Conservation (phyloP, 2,113 vertebrate species). For the Gasterosteus aculeatus region DNA sequence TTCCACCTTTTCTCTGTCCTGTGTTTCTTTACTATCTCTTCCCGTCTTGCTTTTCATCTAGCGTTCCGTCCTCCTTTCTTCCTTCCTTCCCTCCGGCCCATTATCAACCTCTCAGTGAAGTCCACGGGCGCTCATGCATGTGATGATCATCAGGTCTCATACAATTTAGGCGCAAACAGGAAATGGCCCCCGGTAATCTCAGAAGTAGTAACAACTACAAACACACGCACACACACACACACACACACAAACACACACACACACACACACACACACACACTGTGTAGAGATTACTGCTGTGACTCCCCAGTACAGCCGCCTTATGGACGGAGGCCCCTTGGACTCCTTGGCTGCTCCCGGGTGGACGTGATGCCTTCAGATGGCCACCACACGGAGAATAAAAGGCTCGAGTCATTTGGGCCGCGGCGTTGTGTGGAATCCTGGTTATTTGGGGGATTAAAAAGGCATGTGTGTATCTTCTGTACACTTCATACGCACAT, state of each 20-base stretch:
- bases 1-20: slow-evolving; percentile 25
- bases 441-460: slow-evolving; percentile 37
- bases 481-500: slow-evolving; percentile 27
- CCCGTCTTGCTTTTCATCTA: neutral
- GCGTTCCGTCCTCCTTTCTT: too few relatives aligned
- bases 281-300: slow-evolving; percentile 37
- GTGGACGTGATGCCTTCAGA: slow-evolving; percentile 30
- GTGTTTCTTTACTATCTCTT: neutral
- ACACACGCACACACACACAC: slow-evolving; percentile 27
- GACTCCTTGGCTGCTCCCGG: slow-evolving; percentile 38
- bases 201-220: slow-evolving; percentile 51
- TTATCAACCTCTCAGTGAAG: neutral
- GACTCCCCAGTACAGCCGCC: slow-evolving; percentile 48
- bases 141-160: slow-evolving; percentile 39
- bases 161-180: slow-evolving; percentile 51
- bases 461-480: slow-evolving; percentile 11
- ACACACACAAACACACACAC: slow-evolving; percentile 24
- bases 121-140: slow-evolving; percentile 32
- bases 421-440: slow-evolving; percentile 35
- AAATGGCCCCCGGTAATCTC: slow-evolving; percentile 55
- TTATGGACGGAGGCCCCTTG: slow-evolving; percentile 39
- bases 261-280: slow-evolving; percentile 21
- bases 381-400: slow-evolving; percentile 49
- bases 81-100: neutral
- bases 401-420: slow-evolving; percentile 48